Evolutionary conservation across 2,797 vertebrate species (phyloP), one percentile per base, ranked within the genome.

Genomic region (Acipenser ruthenus): DNA sequence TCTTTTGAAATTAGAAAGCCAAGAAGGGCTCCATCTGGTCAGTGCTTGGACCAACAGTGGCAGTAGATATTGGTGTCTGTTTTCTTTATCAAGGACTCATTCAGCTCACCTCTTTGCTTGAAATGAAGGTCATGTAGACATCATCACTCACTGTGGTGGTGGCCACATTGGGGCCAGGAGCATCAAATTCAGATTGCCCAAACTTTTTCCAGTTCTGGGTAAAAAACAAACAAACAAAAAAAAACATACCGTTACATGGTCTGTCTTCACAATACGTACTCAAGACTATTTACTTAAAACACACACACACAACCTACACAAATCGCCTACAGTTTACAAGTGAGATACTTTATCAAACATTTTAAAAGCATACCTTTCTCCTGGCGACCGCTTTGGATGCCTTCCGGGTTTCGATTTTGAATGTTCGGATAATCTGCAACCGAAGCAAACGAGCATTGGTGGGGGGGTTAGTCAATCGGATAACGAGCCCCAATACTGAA

Each of bases 131-230:
- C 96, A 99, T 98, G 73, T 89, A 94, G 59, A 98, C 96, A 0
- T 99, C 96, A 1, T 99, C 96, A 0, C 96, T 98, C 79, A 98
- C 96, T 0, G 95, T 99, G 64, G 95, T 98, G 58, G 95, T 97
- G 65, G 95, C 95, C 69, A 97, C 94, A 7, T 97, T 97, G 0
- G 96, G 96, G 3, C 96, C 96, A 0, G 93, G 88, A 0, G 89
- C 80, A 15, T 97, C 95, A 9, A 85, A 95, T 72, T 97, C 95
- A 0, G 96, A 97, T 77, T 95, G 95, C 8, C 94, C 95, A 65
- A 97, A 96, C 69, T 99, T 98, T 77, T 98, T 98, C 96, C 95
- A 98, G 79, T 98, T 97, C 95, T 98, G 65, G 49, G 10, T 0
- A 62, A 8, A n/a, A 49, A 56, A 18, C 15, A 18, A 18, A 18